Base-by-base conservation (phyloP, 2,888 invertebrate species). In the Spilarctia lutea region DNA sequence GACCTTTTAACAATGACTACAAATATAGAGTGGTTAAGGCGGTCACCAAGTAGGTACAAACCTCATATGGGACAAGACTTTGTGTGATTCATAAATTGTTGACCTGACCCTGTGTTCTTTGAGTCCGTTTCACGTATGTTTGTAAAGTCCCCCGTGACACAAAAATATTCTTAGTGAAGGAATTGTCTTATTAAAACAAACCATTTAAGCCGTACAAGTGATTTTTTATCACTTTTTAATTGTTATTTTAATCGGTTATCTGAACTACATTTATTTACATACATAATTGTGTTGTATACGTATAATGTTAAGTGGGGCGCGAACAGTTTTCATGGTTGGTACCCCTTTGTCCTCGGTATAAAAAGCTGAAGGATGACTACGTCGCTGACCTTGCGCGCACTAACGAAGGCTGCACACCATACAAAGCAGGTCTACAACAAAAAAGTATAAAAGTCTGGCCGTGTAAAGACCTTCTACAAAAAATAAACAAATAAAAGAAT, bases 361-460 rank as follows among this genome's bases (percentile, higher is more conserved):
- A 84, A 86, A 89, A 88, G 87, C 82, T 79, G 77, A 75, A 78
- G 69, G 42, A 71, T 71, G 68, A 80, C 88, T 91, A 89, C 89
- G 88, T 87, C 82, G 84, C 83, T 94, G 94, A 94, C 95, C 95
- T 95, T 95, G 95, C 91, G 87, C 90, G 87, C 89, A 91, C 92
- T 93, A 94, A 94, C 94, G 95, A 95, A 95, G 95, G 94, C 94
- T 94, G 91, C 90, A 88, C 89, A 86, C 91, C 91, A 85, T 90
- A 93, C 90, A 92, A 91, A 92, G 91, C 89, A 89, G 89, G 86
- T 42, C 83, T 83, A 85, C 86, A 88, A 91, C 90, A 93, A 94
- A 92, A 94, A 90, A 89, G 91, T 91, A 91, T 88, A 92, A 88
- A 92, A 88, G 86, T 79, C 83, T 85, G 80, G 85, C 88, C 88